phyloP scores from a whole-genome alignment of 2,797 vertebrate genomes.

The Enteromius fasciolatus region DNA sequence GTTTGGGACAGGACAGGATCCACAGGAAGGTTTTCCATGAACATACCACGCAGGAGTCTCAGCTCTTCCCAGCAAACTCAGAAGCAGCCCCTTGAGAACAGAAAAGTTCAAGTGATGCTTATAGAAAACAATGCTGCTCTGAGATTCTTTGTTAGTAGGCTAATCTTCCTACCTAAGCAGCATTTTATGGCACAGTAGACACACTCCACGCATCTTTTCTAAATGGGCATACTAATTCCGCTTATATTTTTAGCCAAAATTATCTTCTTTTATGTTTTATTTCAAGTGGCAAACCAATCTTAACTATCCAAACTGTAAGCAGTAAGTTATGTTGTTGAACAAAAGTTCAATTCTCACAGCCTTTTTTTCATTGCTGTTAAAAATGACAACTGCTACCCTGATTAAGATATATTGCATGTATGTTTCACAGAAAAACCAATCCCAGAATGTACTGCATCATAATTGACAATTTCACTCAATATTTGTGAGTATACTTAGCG shows the following conservation, averaged over 20 bases:
- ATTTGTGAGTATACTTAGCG: neutral
- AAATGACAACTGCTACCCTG: neutral
- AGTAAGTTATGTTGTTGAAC: neutral
- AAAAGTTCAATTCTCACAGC: neutral
- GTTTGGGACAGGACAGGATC: conserved; percentile 72
- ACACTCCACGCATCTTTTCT: neutral
- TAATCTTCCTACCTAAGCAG: neutral
- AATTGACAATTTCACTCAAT: neutral
- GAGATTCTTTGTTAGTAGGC: neutral
- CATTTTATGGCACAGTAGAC: neutral
- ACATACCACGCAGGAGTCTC: conserved; percentile 70
- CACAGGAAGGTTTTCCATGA: conserved; percentile 79
- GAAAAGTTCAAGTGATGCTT: conserved; percentile 32
- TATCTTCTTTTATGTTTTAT: neutral
- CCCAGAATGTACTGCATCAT: neutral
- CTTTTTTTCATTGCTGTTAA: neutral
- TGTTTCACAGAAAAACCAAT: neutral
- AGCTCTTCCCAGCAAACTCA: conserved; percentile 37
- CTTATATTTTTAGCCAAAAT: neutral
- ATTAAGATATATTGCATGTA: neutral
- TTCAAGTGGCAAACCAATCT: neutral
- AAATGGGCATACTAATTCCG: neutral
- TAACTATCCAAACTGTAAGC: too few species aligned
- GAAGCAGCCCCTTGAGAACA: conserved; percentile 16
- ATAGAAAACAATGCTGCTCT: conserved; percentile 18